Base-by-base conservation (phyloP, 2,113 vertebrate species). In the Panthera uncia region DNA sequence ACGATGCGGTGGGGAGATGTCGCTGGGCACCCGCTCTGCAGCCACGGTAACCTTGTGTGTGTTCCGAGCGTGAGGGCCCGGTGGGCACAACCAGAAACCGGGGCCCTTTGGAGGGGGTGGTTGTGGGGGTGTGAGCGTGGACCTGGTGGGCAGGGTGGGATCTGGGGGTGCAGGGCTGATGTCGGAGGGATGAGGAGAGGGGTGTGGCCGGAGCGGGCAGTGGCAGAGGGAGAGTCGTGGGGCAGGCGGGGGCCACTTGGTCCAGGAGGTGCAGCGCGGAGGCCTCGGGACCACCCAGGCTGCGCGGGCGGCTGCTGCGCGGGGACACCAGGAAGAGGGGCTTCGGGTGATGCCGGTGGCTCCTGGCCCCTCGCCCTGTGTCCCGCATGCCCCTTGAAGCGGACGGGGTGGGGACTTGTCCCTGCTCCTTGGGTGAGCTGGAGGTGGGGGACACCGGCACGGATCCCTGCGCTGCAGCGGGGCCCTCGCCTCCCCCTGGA, bases 191-290 rank as follows among this genome's bases (percentile, higher is more conserved):
- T 76, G 48, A 65, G 33, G 16, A 73, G 41, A 10, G n/a, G 52
- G 68, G 31, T 21, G 31, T 11, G 9, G 74, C 48, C 4, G 0
- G 18, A 80, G 18, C 12, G 2, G 80, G 80, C 13, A 61, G n/a
- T 36, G 50, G 19, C 19, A 2, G 52, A 27, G 31, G 48, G 1
- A 7, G 78, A 14, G 48, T 9, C 0, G 5, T 19, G 13, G 61
- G 38, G 38, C 21, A 3, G 61, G 29, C 3, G 41, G 29, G 73
- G 0, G 41, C 73, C 4, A 3, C 25, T 2, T 12, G n/a, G 68
- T 27, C 38, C 25, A 27, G 41, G 27, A 57, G 57, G 36, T 7
- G 4, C 36, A 6, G 25, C 25, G 1, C 1, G 15, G 27, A 31
- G 55, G 36, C 45, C 45, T 45, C 7, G 7, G 45, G 45, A 9